Percentiles rank a stretch among this genome's conserved stretches.
Evolutionary conservation across 2,797 vertebrate species (phyloP).

Genomic region (Micromesistius poutassou): DNA sequence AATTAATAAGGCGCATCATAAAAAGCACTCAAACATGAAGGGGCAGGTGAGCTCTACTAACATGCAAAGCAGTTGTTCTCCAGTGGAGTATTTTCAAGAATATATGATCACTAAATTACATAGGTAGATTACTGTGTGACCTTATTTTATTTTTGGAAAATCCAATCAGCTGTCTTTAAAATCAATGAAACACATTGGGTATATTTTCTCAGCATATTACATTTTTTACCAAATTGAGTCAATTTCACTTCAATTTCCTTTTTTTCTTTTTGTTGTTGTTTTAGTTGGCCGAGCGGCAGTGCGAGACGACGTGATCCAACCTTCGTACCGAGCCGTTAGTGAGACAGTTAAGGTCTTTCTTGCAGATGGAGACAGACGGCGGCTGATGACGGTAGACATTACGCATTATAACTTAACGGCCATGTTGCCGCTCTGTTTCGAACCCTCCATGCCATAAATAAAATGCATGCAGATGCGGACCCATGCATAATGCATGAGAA

Average conservation of each 20-base stretch:
- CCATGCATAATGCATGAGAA: constrained; percentile 65
- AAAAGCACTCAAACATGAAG: constrained; percentile 48
- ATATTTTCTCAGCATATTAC: too few relatives aligned
- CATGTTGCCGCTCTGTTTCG: constrained; percentile 43
- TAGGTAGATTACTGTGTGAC: background rate
- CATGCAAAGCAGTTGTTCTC: constrained; percentile 35
- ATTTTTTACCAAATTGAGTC: too few relatives aligned
- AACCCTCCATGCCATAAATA: constrained; percentile 43
- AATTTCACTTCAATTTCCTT: too few relatives aligned
- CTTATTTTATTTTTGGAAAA: background rate
- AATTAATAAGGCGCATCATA: constrained; percentile 37
- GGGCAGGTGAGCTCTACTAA: constrained; percentile 50
- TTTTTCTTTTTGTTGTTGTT: too few relatives aligned
- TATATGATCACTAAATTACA: background rate
- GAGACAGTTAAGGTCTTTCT: background rate
- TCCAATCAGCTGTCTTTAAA: too few relatives aligned
- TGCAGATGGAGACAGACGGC: constrained; percentile 22
- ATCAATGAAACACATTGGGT: too few relatives aligned
- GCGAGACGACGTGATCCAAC: too few relatives aligned
- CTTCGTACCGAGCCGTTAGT: background rate
- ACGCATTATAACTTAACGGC: constrained; percentile 13
- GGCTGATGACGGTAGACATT: constrained; percentile 41
- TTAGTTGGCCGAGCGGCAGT: too few relatives aligned
- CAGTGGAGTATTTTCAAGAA: background rate
- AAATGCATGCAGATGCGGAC: constrained; percentile 55